Conservation (phyloP, 30 jellyfish, hydroid and myxozoan genomes). For the Aurelia sp. region DNA sequence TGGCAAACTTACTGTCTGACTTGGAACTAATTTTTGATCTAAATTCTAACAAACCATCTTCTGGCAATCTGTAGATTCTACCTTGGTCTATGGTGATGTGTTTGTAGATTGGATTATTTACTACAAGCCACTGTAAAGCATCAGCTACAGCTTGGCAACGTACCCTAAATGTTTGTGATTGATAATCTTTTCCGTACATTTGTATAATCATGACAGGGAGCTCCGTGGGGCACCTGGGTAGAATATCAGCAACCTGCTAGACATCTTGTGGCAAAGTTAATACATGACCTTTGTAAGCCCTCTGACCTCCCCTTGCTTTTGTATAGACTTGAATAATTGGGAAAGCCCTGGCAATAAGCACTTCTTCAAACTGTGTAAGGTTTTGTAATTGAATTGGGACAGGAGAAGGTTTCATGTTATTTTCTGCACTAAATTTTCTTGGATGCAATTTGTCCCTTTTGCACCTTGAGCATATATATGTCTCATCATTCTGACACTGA, state of each 20-base stretch:
- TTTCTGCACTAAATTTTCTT: conserved; percentile 7
- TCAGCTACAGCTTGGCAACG: not conserved
- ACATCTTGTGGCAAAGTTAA: not conserved
- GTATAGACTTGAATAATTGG: conserved; percentile 1
- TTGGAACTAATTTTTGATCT: not conserved
- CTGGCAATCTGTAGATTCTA: conserved; percentile 16
- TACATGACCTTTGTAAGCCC: not conserved
- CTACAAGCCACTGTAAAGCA: conserved; percentile 70
- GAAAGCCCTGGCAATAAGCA: conserved; percentile 35
- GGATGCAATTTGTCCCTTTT: conserved; percentile 25
- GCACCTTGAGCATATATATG: conserved; percentile 16
- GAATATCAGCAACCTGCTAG: not conserved
- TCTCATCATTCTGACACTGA: not conserved
- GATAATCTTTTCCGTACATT: not conserved
- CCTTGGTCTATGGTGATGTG: conserved; percentile 38
- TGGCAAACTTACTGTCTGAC: not conserved
- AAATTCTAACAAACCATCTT: conserved; percentile 10
- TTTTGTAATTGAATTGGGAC: conserved; percentile 8
- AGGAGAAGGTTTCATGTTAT: conserved; percentile 20
- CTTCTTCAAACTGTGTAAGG: conserved; percentile 32
- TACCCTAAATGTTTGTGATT: not conserved
- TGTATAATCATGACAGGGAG: not conserved
- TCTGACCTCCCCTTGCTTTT: not conserved
- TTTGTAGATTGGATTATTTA: conserved; percentile 41
- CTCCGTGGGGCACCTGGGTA: not conserved